Conservation (phyloP, 2,888 invertebrate species). For the Aphodius granarius region DNA sequence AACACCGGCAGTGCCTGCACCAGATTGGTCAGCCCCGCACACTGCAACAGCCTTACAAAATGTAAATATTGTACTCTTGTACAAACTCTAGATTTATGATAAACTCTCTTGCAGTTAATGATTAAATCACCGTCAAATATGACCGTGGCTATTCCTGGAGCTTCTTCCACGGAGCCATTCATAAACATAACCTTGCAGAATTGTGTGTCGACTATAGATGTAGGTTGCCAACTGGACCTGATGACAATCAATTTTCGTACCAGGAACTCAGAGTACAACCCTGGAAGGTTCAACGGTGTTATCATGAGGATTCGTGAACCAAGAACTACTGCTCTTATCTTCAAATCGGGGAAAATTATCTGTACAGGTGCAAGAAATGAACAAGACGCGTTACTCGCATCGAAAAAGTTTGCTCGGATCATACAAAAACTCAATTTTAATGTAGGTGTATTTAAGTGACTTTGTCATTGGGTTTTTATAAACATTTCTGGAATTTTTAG, state of each 20-base stretch:
- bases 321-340: constrained; percentile 73
- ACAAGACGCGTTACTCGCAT: constrained; percentile 73
- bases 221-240: constrained; percentile 72
- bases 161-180: constrained; percentile 57
- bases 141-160: constrained; percentile 46
- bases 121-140: constrained; percentile 34
- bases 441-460: constrained; percentile 54
- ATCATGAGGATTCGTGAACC: constrained; percentile 83
- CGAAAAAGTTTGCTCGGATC: constrained; percentile 80
- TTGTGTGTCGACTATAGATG: constrained; percentile 78
- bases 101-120: background rate
- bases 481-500: too few species aligned
- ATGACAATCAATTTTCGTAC: constrained; percentile 77
- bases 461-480: too few species aligned
- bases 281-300: constrained; percentile 78
- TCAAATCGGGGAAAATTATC: constrained; percentile 80
- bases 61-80: constrained; percentile 18
- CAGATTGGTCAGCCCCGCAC: constrained; percentile 46
- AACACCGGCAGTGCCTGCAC: constrained; percentile 52
- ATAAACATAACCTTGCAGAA: constrained; percentile 61
- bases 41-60: constrained; percentile 30
- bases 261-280: constrained; percentile 82
- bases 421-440: constrained; percentile 80
- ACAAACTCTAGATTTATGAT: background rate
- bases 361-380: constrained; percentile 81